A percentile compares a stretch with the other conserved stretches of the same genome.
phyloP scores from a whole-genome alignment of 2,113 vertebrate genomes.

The Misgurnus mizolepis region DNA sequence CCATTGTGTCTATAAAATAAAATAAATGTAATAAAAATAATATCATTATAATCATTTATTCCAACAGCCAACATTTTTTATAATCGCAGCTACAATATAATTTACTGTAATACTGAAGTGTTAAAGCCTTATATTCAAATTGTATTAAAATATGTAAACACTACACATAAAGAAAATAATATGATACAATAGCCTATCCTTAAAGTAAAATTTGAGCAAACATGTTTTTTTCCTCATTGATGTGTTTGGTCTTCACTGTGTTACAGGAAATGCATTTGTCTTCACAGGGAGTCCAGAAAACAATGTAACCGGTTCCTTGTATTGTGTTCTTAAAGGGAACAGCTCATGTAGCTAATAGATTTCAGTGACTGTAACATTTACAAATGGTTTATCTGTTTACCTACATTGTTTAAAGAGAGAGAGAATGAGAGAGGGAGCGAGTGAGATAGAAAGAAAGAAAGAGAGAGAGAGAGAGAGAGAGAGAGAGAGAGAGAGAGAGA shows the following conservation, averaged over 20 bases:
- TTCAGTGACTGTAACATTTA: neutral
- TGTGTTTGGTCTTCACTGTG: neutral
- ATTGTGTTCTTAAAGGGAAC: neutral
- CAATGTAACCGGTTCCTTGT: slow-evolving; percentile 21
- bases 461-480: too few species aligned
- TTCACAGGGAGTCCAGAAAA: neutral
- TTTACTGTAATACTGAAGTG: too few species aligned
- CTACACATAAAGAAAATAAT: neutral
- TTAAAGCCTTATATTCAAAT: too few species aligned
- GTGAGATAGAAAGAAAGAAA: too few species aligned
- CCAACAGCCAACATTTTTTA: neutral
- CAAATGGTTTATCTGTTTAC: neutral
- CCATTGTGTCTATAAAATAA: too few species aligned
- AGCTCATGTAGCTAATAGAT: neutral
- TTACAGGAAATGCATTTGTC: slow-evolving; percentile 24
- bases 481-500: neutral
- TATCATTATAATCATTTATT: neutral
- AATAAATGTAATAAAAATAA: neutral
- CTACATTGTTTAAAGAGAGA: neutral
- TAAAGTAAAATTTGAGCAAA: neutral
- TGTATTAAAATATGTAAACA: too few species aligned
- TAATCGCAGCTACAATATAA: neutral
- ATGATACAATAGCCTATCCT: neutral
- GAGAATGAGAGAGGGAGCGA: neutral
- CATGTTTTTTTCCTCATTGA: neutral